Percentiles rank a stretch among this genome's conserved stretches.
Evolutionary conservation across 2,888 invertebrate species (phyloP).

Genomic region (Vesta saturnalis): DNA sequence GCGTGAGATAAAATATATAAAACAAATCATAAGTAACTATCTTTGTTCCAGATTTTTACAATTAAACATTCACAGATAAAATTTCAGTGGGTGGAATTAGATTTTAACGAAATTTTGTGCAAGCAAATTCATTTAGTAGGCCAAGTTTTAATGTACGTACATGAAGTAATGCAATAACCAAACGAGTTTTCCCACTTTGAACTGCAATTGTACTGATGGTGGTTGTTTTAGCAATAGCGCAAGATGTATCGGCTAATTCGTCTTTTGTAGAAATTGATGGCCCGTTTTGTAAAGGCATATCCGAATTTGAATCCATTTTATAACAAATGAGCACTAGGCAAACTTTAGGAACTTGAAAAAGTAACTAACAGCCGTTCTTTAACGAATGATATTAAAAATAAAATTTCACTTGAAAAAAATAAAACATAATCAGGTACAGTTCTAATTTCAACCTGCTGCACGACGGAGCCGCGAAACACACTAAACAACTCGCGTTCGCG

Average conservation of each 20-base stretch:
- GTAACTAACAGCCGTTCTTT: conserved; percentile 14
- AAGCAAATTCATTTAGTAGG: conserved; percentile 9
- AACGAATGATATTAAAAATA: neutral
- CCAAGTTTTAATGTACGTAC: conserved; percentile 62
- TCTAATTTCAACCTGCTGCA: conserved; percentile 42
- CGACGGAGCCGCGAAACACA: conserved; percentile 60
- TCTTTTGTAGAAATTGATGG: conserved; percentile 14
- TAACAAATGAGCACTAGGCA: neutral
- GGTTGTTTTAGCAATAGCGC: conserved; percentile 70
- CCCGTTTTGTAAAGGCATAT: conserved; percentile 20
- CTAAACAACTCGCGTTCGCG: conserved; percentile 50
- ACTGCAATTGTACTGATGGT: conserved; percentile 92
- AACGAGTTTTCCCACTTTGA: conserved; percentile 84
- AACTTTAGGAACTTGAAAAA: conserved; percentile 14
- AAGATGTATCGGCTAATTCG: conserved; percentile 39
- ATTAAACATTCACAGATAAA: conserved; percentile 9
- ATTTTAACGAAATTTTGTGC: neutral
- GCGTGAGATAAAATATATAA: no score
- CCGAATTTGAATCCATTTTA: conserved; percentile 33
- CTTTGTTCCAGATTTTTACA: neutral
- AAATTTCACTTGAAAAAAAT: no score
- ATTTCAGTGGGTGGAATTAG: conserved; percentile 18
- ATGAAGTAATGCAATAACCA: conserved; percentile 89
- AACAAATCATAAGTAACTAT: conserved; percentile 14
- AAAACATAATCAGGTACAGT: conserved; percentile 32